These are phyloP conservation scores for Lepidothrix coronata DNA, from an alignment of 2,113 vertebrate species.

Conservation along the genomic window DNA sequence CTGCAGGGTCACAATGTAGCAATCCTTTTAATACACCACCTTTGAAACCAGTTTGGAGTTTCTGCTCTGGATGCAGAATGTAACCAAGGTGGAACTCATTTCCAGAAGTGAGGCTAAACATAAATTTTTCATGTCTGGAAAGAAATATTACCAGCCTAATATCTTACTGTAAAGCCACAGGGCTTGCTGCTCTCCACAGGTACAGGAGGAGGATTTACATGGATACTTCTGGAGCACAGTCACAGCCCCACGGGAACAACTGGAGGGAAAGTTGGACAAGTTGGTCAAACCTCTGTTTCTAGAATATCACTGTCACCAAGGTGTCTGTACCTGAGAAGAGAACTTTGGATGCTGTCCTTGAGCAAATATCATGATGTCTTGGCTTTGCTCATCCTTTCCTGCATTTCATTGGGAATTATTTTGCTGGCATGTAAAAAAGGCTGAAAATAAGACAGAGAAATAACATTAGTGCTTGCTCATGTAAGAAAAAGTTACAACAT, in stretches of 20 bases:
- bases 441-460: neutral
- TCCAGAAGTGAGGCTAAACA: neutral
- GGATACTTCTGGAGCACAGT: neutral
- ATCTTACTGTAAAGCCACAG: neutral
- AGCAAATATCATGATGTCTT: fast-evolving
- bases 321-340: neutral
- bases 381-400: neutral
- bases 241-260: neutral
- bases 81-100: neutral
- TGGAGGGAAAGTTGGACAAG: neutral
- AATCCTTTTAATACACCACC: neutral
- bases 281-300: neutral
- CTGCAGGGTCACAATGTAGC: neutral
- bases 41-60: neutral
- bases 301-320: neutral
- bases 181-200: neutral
- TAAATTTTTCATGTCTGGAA: neutral
- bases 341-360: neutral
- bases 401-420: fast-evolving
- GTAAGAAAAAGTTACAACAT: neutral
- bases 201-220: fast-evolving
- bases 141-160: neutral
- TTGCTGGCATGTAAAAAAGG: neutral
- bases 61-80: neutral
- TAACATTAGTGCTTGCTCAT: neutral